These are phyloP conservation scores for Alaudala cheleensis DNA, from an alignment of 2,113 vertebrate genomes.

Conservation along the genomic window DNA sequence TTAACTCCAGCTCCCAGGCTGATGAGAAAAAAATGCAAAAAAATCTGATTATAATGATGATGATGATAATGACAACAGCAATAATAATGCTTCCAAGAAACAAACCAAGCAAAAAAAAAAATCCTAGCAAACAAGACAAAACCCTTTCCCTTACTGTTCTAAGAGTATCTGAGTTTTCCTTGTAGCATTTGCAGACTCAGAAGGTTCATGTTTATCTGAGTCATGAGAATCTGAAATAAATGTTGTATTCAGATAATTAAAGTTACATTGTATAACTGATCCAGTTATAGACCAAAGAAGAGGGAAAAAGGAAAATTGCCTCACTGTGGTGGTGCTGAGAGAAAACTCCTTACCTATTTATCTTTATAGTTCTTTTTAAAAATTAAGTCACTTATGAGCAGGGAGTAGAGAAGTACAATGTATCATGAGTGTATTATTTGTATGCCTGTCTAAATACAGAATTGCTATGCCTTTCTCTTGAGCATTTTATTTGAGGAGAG, in stretches of 20 bases:
- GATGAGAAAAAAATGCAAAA: neutral
- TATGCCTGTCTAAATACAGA: neutral
- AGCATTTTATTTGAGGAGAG: neutral
- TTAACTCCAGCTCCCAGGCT: neutral
- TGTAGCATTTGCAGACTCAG: neutral
- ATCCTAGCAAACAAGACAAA: neutral
- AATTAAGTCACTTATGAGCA: neutral
- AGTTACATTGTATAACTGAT: neutral
- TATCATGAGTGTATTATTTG: neutral
- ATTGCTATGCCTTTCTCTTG: neutral
- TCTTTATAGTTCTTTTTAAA: neutral
- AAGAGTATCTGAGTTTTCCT: neutral
- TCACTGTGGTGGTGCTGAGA: neutral
- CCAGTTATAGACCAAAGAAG: neutral
- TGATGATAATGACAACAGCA: neutral
- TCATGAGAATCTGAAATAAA: neutral
- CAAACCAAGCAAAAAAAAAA: neutral
- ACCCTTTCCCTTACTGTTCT: neutral
- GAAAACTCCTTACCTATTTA: neutral
- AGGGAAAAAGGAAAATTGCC: neutral
- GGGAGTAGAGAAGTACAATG: neutral
- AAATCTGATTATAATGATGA: neutral
- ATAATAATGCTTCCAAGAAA: neutral
- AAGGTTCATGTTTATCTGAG: neutral
- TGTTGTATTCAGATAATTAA: neutral